Conservation (phyloP, 2,888 invertebrate genomes). For the Luperina nickerlii region DNA sequence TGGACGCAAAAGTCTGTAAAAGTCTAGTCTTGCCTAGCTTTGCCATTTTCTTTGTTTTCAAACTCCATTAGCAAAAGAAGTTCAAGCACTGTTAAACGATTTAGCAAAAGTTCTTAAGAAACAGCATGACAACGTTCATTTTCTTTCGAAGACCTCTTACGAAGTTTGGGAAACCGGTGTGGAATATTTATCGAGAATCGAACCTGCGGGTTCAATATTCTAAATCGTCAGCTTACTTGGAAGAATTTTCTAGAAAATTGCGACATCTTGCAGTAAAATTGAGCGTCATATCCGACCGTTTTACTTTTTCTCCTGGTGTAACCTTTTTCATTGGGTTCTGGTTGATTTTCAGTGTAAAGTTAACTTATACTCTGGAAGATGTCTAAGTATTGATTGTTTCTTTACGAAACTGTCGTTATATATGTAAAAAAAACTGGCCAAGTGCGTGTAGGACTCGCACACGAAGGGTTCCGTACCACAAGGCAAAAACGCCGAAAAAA, state of each 20-base stretch:
- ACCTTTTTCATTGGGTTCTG: not conserved
- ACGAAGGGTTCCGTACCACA: too few relatives aligned
- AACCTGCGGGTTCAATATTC: constrained; percentile 1
- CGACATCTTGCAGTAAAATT: constrained; percentile 15
- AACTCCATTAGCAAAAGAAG: constrained; percentile 30
- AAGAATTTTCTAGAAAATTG: constrained; percentile 20
- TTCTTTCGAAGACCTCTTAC: not conserved
- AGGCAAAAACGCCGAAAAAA: too few relatives aligned
- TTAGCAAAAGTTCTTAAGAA: constrained; percentile 8
- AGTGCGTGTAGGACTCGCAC: too few relatives aligned
- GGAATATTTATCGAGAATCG: constrained; percentile 17
- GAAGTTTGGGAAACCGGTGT: constrained; percentile 7
- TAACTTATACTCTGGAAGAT: not conserved
- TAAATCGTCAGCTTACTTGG: not conserved
- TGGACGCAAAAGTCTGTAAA: not conserved
- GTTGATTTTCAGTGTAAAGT: not conserved
- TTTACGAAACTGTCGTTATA: too few relatives aligned
- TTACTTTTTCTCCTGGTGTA: not conserved
- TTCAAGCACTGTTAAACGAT: not conserved
- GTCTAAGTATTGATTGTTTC: too few relatives aligned
- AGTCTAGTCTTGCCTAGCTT: constrained; percentile 9
- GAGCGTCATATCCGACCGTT: not conserved
- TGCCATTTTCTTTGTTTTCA: constrained; percentile 29
- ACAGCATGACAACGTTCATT: constrained; percentile 1
- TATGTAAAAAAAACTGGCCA: too few relatives aligned